A percentile compares a stretch with the other conserved stretches of the same genome.
Evolutionary conservation across 2,888 invertebrate genomes (phyloP).

Genomic region (Elgonia sp.): DNA sequence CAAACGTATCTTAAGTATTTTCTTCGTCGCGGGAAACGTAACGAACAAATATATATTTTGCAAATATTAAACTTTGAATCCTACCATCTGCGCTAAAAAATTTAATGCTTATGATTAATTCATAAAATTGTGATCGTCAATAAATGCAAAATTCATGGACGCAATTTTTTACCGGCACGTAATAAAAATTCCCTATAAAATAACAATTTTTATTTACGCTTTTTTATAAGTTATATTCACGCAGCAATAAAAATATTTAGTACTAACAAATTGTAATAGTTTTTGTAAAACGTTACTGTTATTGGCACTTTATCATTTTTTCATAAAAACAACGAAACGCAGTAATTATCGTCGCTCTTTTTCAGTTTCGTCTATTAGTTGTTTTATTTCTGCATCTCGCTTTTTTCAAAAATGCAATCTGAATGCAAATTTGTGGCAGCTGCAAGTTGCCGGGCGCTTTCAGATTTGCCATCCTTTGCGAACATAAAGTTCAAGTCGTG

Average conservation of each 20-base stretch:
- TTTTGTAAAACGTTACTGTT: neutral
- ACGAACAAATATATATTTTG: constrained; percentile 28
- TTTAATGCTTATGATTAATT: constrained; percentile 5
- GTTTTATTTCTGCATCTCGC: constrained; percentile 50
- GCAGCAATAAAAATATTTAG: too few species aligned
- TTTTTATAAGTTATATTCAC: too few species aligned
- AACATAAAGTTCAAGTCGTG: constrained; percentile 78
- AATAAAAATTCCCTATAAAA: too few species aligned
- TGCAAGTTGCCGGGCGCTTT: constrained; percentile 83
- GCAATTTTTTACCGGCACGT: neutral
- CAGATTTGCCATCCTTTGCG: constrained; percentile 81
- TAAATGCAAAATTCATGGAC: neutral
- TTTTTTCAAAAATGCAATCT: constrained; percentile 84
- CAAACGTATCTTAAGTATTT: constrained; percentile 32
- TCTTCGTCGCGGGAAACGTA: constrained; percentile 3
- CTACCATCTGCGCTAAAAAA: constrained; percentile 1
- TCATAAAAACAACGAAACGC: constrained; percentile 24
- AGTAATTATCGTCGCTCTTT: constrained; percentile 83
- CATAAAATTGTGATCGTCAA: neutral
- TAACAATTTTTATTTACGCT: too few species aligned
- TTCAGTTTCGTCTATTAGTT: constrained; percentile 57
- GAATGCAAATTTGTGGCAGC: constrained; percentile 86
- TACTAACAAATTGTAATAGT: too few species aligned
- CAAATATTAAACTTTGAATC: neutral
- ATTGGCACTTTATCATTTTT: neutral